A percentile compares a stretch with the other conserved stretches of the same genome.
These are phyloP conservation scores for Delphinus delphis DNA, from an alignment of 2,113 vertebrate species.

Conservation along the genomic window DNA sequence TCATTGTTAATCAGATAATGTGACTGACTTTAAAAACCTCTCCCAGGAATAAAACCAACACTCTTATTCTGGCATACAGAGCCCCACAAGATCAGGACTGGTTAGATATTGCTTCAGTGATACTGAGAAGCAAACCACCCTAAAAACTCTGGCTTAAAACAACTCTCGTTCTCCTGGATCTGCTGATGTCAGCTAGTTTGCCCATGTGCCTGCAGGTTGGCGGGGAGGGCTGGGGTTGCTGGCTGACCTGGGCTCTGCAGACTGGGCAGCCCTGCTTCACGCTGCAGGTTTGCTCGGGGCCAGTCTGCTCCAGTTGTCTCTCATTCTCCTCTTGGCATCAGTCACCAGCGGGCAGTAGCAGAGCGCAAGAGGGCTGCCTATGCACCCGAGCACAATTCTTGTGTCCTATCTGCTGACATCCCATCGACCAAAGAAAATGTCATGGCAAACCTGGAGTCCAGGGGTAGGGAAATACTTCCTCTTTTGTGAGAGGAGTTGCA, in stretches of 20 bases:
- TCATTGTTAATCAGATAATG: background rate
- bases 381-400: background rate
- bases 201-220: no score
- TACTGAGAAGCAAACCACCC: background rate
- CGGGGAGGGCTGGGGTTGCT: background rate
- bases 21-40: background rate
- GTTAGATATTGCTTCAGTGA: background rate
- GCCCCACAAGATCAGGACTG: background rate
- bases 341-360: background rate
- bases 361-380: background rate
- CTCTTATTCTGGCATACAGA: background rate
- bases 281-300: background rate
- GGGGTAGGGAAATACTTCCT: background rate
- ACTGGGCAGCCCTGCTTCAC: background rate
- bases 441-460: background rate
- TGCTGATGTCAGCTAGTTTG: background rate
- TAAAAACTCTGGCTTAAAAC: background rate
- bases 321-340: background rate
- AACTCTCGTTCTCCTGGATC: background rate
- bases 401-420: background rate
- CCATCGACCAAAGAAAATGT: background rate
- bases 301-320: background rate
- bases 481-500: background rate
- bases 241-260: fast-evolving
- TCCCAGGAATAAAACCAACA: background rate